Evolutionary conservation across 2,888 invertebrate genomes (phyloP), one percentile per base, ranked within the genome.

Genomic region (Thelaira solivaga): DNA sequence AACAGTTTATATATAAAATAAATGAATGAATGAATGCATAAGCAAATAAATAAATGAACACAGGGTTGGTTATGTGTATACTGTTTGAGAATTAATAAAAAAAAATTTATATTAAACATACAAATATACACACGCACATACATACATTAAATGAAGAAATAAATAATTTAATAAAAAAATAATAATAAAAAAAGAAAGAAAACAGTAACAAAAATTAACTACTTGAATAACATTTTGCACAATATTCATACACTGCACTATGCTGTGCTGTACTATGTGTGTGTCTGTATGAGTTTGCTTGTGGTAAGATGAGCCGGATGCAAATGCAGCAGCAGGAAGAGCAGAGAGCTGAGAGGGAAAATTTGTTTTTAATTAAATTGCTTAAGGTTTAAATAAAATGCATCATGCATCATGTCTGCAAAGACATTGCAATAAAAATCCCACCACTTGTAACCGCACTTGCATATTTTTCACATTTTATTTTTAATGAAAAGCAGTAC

Each of bases 361-460:
- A 78, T 78, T 74, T 69, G 53, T 78, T 74, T 78, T 78, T 74
- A 78, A 78, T 78, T 78, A 78, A 78, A 78, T 78, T 78, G 74
- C 78, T 69, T 65, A 65, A 69, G 77, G 74, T 73, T 74, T 77
- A 69, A 72, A 78, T 65, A 69, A 61, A 74, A 78, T 69, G 57
- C 69, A n/a, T 61, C 22, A n/a, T 67, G 36, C 53, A 55, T 39
- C 72, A 57, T 72, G 43, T 31, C 64, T 31, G 22, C 53, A 61
- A 51, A 51, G 51, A 43, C 65, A 64, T 39, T 41, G 36, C 39
- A 41, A 65, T 49, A 57, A 41, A 73, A 49, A 39, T 13, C 13
- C 18, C 8, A 18, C 8, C 10, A 13, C 43, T 13, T 8, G 26
- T 18, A 39, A 26, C 45, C 45, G 8, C 39, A 64, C 71, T 29